These are phyloP conservation scores for Chrysomallon squamiferum DNA, from an alignment of 1,140 invertebrate genomes.

Conservation along the genomic window DNA sequence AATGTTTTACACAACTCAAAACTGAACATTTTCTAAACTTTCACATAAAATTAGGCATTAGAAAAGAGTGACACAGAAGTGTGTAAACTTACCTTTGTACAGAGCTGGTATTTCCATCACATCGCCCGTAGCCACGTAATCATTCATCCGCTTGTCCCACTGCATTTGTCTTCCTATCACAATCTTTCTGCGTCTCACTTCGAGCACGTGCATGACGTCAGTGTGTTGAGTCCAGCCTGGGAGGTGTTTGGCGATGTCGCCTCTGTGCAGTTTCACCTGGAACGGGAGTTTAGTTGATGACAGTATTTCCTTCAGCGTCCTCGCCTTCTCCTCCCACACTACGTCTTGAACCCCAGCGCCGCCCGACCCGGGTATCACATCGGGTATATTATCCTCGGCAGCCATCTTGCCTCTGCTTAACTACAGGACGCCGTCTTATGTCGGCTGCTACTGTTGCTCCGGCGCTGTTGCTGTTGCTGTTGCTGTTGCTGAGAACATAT, in stretches of 20 bases:
- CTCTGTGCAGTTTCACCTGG: conserved; percentile 16
- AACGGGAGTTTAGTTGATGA: conserved; percentile 16
- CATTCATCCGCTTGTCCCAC: conserved; percentile 38
- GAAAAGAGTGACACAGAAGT: no score
- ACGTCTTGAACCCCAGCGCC: neutral
- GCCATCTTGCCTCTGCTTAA: conserved; percentile 9
- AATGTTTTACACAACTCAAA: no score
- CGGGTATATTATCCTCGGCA: neutral
- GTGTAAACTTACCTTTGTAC: conserved; percentile 42
- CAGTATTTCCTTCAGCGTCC: conserved; percentile 19
- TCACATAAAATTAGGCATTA: no score
- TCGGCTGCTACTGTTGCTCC: no score
- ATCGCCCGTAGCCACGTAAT: conserved; percentile 36
- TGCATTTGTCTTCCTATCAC: conserved; percentile 34
- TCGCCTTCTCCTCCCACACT: conserved; percentile 21
- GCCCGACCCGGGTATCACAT: neutral
- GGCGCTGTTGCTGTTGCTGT: no score
- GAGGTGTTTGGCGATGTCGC: conserved; percentile 19
- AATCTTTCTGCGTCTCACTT: conserved; percentile 31
- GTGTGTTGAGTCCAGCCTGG: conserved; percentile 6
- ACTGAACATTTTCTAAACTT: no score
- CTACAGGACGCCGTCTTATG: conserved; percentile 6
- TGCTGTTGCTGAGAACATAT: no score
- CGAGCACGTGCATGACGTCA: conserved; percentile 32
- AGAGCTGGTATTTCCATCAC: conserved; percentile 33